These are phyloP conservation scores for Alviniconcha strummeri DNA, from an alignment of 2,888 invertebrate species.

Conservation along the genomic window DNA sequence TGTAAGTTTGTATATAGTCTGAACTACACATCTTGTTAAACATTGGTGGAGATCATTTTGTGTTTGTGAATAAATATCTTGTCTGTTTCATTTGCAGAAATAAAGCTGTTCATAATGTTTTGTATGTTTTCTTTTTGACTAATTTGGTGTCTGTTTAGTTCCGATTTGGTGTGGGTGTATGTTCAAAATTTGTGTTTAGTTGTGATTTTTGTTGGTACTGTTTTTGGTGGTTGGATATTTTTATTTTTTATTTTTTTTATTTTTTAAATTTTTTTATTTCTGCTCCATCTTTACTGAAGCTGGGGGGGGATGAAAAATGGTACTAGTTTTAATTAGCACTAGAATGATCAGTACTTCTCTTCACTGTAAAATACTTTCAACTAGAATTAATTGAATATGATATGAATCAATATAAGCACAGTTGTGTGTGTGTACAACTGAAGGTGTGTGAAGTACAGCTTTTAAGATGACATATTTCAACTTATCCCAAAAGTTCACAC, in stretches of 20 bases:
- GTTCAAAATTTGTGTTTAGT: neutral
- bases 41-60: slow-evolving; percentile 25
- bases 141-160: neutral
- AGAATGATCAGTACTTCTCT: no score
- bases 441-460: no score
- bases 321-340: no score
- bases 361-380: no score
- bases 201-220: neutral
- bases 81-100: slow-evolving; percentile 35
- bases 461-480: no score
- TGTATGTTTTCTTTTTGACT: neutral
- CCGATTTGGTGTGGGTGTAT: neutral
- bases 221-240: neutral
- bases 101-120: slow-evolving; percentile 36
- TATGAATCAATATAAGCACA: no score
- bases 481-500: no score
- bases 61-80: slow-evolving; percentile 34
- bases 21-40: slow-evolving; percentile 18
- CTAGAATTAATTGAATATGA: no score
- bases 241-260: neutral
- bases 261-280: neutral
- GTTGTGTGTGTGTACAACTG: no score
- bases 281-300: no score
- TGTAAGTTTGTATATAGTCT: slow-evolving; percentile 18
- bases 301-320: no score